Evolutionary conservation across 1,140 invertebrate species (phyloP).

Genomic region (Paracyclopina nana): DNA sequence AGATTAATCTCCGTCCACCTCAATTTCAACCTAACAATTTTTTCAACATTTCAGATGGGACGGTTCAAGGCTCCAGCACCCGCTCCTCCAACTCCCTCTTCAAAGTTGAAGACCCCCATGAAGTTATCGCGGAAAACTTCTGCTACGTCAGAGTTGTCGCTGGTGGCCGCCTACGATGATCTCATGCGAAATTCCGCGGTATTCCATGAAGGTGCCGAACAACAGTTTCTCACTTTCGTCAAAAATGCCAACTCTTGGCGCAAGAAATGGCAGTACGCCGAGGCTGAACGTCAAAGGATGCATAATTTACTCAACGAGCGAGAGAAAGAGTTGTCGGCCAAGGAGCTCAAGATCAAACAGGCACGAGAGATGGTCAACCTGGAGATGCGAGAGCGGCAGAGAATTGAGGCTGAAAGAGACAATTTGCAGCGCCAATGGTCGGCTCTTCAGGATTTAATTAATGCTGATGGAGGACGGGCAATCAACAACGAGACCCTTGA

Average conservation of each 20-base stretch:
- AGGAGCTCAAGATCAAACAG: slow-evolving; percentile 12
- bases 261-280: not conserved
- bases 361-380: slow-evolving; percentile 1
- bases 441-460: not conserved
- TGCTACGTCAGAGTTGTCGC: not conserved
- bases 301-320: not conserved
- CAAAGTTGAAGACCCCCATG: too few species aligned
- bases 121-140: not conserved
- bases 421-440: not conserved
- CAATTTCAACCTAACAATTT: too few species aligned
- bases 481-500: slow-evolving; percentile 1
- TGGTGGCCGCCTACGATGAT: slow-evolving; percentile 11
- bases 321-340: slow-evolving; percentile 1
- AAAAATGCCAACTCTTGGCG: not conserved
- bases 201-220: slow-evolving; percentile 3
- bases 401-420: not conserved
- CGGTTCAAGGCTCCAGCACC: not conserved
- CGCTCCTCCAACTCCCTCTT: not conserved
- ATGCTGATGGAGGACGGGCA: not conserved
- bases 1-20: too few species aligned
- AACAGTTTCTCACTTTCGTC: not conserved
- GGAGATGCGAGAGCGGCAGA: not conserved
- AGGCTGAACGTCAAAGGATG: not conserved
- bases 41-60: too few species aligned
- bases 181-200: not conserved